These are phyloP conservation scores for Anoplopoma fimbria DNA, from an alignment of 2,113 vertebrate genomes.

Conservation along the genomic window DNA sequence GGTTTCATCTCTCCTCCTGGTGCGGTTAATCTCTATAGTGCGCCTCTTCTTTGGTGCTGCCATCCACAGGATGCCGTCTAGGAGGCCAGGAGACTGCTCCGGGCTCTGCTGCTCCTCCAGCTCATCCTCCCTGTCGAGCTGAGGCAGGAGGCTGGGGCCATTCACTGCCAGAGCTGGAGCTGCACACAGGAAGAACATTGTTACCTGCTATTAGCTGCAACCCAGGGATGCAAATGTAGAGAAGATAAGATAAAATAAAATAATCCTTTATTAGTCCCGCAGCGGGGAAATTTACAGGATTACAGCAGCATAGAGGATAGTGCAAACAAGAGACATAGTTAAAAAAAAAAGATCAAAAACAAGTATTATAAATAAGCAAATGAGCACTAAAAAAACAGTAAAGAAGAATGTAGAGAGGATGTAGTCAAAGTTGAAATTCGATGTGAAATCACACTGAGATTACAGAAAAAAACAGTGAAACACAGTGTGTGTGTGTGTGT, in stretches of 20 bases:
- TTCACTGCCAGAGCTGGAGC: constrained; percentile 87
- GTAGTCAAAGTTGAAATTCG: too few species aligned
- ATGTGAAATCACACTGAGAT: neutral
- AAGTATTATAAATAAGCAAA: too few species aligned
- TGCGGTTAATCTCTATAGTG: constrained; percentile 93
- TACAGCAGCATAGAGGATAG: too few species aligned
- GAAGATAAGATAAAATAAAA: too few species aligned
- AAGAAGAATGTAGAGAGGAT: too few species aligned
- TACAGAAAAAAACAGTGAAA: too few species aligned
- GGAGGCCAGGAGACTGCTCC: constrained; percentile 65
- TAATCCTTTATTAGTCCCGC: too few species aligned
- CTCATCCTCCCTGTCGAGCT: constrained; percentile 2
- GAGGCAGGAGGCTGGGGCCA: constrained; percentile 73
- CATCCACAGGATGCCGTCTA: constrained; percentile 92
- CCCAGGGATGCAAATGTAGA: neutral
- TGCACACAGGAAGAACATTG: constrained; percentile 55
- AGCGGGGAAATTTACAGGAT: too few species aligned
- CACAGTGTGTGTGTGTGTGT: neutral
- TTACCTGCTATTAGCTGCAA: neutral
- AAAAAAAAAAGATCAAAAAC: too few species aligned
- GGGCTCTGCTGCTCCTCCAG: constrained; percentile 45
- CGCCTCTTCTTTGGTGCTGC: constrained; percentile 94
- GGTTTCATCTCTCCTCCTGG: constrained; percentile 86
- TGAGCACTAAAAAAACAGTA: too few species aligned
- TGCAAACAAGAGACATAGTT: too few species aligned